Base-by-base conservation (phyloP, 2,113 vertebrate genomes). In the Sander vitreus region DNA sequence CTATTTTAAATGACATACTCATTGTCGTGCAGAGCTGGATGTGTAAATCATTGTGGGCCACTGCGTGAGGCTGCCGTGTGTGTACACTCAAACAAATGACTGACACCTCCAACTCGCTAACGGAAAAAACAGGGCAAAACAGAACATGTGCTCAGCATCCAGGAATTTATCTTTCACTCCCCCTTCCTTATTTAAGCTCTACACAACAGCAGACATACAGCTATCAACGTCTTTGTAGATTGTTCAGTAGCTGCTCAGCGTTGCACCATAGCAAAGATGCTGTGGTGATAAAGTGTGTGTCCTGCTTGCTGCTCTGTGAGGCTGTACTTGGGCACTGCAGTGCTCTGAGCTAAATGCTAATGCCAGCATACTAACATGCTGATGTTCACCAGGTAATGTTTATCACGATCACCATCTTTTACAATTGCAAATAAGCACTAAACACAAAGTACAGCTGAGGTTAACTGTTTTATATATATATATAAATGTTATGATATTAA, bases 1-100 rank as follows among this genome's bases (percentile, higher is more conserved):
- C 89, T 93, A 89, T 91, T 94, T 93, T 87, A 91, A 92, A 93
- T 90, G 88, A 91, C 91, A 89, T 74, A 68, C 86, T 90, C 85
- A 91, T 90, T 93, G 87, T 90, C 65, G 83, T 84, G 85, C 68
- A 66, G 87, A 45, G 76, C 75, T 72, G 78, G 73, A 85, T 60
- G 88, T 90, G 90, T 93, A 94, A 93, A 93, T 92, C 89, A 92
- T 78, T 60, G 83, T 18, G 65, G 78, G 77, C 77, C 79, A 72
- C 77, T 75, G 80, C 1, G 30, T 7, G 39, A 65, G 79, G 83
- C 73, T 50, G 76, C 60, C 53, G 14, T 53, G 65, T 73, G 65
- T 55, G 60, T 67, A 77, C 75, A 16, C 84, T 70, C 21, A 2
- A 80, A 84, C 57, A 79, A 80, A 85, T 84, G 87, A 91, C 80